These are phyloP conservation scores for Rattus norvegicus DNA, from an alignment of 2,113 vertebrate genomes.

Conservation along the genomic window GRCr8 NC_086029.1:72382001-72382500, in stretches of 20 bases:
- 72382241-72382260: background rate
- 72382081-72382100: background rate
- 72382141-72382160: background rate
- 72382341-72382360: background rate
- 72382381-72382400: background rate
- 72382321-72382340: background rate
- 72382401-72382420: slow-evolving; percentile 20
- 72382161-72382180: too few species aligned
- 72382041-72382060: background rate
- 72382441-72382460: background rate
- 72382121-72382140: background rate
- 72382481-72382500: background rate
- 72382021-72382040: background rate
- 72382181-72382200: background rate
- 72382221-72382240: background rate
- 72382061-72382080: background rate
- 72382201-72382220: too few species aligned
- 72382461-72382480: background rate
- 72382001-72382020: background rate
- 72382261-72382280: background rate
- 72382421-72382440: background rate
- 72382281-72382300: background rate
- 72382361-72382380: background rate
- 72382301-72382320: background rate
- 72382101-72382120: background rate